Evolutionary conservation across 2,113 vertebrate species (phyloP), one percentile per base, ranked within the genome.

Genomic region (Prochilodus magdalenae): DNA sequence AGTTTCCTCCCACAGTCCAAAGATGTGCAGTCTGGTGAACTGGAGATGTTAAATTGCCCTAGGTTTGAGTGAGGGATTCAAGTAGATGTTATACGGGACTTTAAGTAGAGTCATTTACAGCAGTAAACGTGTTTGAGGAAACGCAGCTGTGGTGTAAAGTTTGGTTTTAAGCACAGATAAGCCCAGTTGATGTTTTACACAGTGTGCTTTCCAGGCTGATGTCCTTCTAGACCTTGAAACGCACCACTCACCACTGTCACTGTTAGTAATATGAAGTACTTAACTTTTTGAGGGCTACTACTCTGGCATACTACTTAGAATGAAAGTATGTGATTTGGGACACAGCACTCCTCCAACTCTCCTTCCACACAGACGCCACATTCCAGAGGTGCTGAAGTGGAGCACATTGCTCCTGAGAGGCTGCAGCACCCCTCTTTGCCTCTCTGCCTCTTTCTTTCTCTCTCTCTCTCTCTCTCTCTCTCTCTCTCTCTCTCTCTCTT

Each of bases 401-500:
- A 77, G 79, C 74, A 80, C 73, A 86, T 77, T 65, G 85, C 77
- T 86, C 84, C 72, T 79, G 49, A 71, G 84, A 78, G 84, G 84
- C 81, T 55, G 66, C 29, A 79, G 80, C 72, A 75, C 67, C 80
- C 78, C 59, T 74, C 73, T 57, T 26, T 55, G 6, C 33, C 11
- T 73, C 22, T 73, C 40, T 16, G n/a, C 27, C 16, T 73, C 26
- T 47, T 18, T 71, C 22, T 49, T 11, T 3, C 47, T 49, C 47
- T 51, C 47, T 4, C 20, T 49, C n/a, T 55, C 53, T 55, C 2
- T 55, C 12, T 26, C 47, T 53, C 27, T 73, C 8, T 55, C 77
- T 83, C 24, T 67, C 76, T 27, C 76, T 13, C 14, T 29, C 67
- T 40, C 20, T 70, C 33, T 70, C 18, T 36, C 18, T 70, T 14